Percentiles rank a stretch among this genome's conserved stretches.
These are phyloP conservation scores for Cerastis rubricosa DNA, from an alignment of 2,888 invertebrate species.

Conservation along the genomic window DNA sequence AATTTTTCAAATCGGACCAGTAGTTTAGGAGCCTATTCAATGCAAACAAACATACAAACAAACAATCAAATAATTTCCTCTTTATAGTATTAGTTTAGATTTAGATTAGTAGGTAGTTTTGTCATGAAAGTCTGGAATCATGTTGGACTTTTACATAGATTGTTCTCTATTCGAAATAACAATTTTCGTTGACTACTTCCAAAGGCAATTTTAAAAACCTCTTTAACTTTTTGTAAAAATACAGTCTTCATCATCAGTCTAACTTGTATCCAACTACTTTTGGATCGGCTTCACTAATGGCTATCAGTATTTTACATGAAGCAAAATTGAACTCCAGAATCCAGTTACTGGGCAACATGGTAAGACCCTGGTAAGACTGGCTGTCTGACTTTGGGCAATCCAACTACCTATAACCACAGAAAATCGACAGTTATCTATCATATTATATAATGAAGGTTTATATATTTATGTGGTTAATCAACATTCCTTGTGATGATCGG, in stretches of 20 bases:
- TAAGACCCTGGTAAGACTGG: not conserved
- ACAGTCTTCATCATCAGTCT: too few relatives aligned
- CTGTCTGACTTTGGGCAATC: too few relatives aligned
- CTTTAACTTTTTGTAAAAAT: not conserved
- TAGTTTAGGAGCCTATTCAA: too few relatives aligned
- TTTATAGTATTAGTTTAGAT: too few relatives aligned
- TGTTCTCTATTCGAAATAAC: not conserved
- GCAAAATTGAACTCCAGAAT: not conserved
- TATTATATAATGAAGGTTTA: too few relatives aligned
- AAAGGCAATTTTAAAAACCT: not conserved
- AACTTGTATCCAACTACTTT: not conserved
- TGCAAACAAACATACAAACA: too few relatives aligned
- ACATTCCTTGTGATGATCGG: not conserved
- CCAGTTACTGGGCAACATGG: not conserved
- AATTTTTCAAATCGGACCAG: too few relatives aligned
- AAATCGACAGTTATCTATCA: not conserved
- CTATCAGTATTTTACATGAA: not conserved
- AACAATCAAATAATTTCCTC: too few relatives aligned
- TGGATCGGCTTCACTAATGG: too few relatives aligned
- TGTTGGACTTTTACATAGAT: not conserved
- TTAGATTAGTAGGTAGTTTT: too few relatives aligned
- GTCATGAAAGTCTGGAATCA: not conserved
- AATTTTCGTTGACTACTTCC: too few relatives aligned
- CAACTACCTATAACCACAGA: too few relatives aligned
- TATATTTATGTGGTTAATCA: not conserved